Conservation (phyloP, 1,140 invertebrate genomes). For the Bombyx mandarina region DNA sequence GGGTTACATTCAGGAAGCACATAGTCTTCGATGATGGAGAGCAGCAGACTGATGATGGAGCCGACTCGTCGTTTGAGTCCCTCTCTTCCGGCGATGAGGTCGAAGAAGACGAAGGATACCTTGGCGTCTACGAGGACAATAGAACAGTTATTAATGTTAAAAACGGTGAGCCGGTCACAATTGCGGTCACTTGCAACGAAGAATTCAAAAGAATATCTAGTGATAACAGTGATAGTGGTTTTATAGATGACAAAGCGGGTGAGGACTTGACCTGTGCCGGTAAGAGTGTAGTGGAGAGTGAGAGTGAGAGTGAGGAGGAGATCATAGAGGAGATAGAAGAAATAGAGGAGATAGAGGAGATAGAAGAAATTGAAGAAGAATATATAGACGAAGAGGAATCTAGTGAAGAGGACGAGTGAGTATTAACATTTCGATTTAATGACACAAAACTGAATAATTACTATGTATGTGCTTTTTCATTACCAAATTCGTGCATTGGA, state of each 20-base stretch:
- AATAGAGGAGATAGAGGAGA: slow-evolving; percentile 15
- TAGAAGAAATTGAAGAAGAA: slow-evolving; percentile 11
- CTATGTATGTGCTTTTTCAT: too few relatives aligned
- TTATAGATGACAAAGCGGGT: slow-evolving; percentile 50
- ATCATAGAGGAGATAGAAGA: slow-evolving; percentile 26
- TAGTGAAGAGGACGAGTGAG: background rate
- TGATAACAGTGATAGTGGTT: slow-evolving; percentile 67
- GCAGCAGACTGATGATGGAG: slow-evolving; percentile 56
- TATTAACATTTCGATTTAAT: background rate
- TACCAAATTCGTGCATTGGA: too few relatives aligned
- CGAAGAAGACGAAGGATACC: slow-evolving; percentile 51
- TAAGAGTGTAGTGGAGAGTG: slow-evolving; percentile 37
- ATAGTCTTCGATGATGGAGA: slow-evolving; percentile 61
- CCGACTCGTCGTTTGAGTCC: slow-evolving; percentile 57
- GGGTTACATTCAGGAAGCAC: slow-evolving; percentile 55
- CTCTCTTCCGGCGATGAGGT: slow-evolving; percentile 55
- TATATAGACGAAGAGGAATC: slow-evolving; percentile 12
- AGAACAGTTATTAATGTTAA: slow-evolving; percentile 36
- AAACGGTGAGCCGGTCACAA: slow-evolving; percentile 27
- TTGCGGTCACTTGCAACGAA: slow-evolving; percentile 8
- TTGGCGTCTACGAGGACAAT: slow-evolving; percentile 40
- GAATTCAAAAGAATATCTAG: slow-evolving; percentile 42
- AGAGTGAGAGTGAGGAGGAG: slow-evolving; percentile 30
- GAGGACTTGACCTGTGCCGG: slow-evolving; percentile 40
- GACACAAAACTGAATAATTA: background rate